These are phyloP conservation scores for Odontomachus brunneus DNA, from an alignment of 1,140 invertebrate genomes.

Conservation along the genomic window DNA sequence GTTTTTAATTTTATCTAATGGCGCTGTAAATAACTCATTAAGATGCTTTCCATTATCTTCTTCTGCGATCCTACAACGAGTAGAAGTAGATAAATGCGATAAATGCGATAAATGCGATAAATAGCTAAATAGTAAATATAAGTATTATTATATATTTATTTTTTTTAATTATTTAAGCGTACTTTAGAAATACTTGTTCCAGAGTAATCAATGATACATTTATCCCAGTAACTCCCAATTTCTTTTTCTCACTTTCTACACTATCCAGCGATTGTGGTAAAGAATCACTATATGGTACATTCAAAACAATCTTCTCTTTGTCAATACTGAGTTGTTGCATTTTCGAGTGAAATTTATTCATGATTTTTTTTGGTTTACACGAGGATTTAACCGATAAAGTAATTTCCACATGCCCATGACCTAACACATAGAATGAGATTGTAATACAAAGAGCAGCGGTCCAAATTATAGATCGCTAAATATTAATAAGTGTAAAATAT, in stretches of 20 bases:
- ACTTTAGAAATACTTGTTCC: constrained; percentile 95
- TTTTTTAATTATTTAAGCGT: constrained; percentile 74
- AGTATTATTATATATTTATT: too few species aligned
- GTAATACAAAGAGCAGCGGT: constrained; percentile 47
- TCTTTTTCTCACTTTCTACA: constrained; percentile 87
- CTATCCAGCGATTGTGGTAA: constrained; percentile 88
- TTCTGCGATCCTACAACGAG: constrained; percentile 75
- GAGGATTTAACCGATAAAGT: constrained; percentile 79
- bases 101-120: constrained; percentile 19
- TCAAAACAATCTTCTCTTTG: constrained; percentile 82
- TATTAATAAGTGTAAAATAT: background rate
- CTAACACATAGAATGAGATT: constrained; percentile 65
- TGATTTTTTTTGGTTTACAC: constrained; percentile 77
- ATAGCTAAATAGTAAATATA: too few species aligned
- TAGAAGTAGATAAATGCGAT: too few species aligned
- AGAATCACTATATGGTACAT: constrained; percentile 83
- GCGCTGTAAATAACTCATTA: constrained; percentile 66
- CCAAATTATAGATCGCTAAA: constrained; percentile 45
- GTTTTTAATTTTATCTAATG: constrained; percentile 74
- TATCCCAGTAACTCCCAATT: constrained; percentile 90
- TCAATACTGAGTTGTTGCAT: constrained; percentile 76
- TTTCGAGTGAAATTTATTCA: constrained; percentile 72
- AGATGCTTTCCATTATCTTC: constrained; percentile 75
- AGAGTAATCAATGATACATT: constrained; percentile 93
- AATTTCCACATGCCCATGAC: constrained; percentile 84